Conservation (phyloP, 2,888 invertebrate species). For the Chaetogeoica ovagalla region DNA sequence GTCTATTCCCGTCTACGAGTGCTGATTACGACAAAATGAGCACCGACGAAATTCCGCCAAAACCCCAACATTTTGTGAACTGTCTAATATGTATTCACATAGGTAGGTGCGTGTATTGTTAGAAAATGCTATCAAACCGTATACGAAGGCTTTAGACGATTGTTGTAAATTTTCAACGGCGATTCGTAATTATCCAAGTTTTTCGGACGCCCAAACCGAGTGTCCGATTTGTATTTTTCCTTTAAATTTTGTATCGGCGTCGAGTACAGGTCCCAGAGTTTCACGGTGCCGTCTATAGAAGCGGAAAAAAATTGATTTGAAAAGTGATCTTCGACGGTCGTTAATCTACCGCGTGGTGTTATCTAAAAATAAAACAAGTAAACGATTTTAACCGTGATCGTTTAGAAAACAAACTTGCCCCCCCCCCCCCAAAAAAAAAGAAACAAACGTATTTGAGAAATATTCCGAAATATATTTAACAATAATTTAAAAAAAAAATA, state of each 20-base stretch:
- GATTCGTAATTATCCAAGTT: slow-evolving; percentile 8
- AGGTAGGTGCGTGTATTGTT: not conserved
- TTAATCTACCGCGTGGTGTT: slow-evolving; percentile 16
- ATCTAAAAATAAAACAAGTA: slow-evolving; percentile 15
- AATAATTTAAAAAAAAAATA: too few relatives aligned
- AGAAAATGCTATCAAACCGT: slow-evolving; percentile 9
- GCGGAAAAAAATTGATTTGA: slow-evolving; percentile 58
- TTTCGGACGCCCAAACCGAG: slow-evolving; percentile 7
- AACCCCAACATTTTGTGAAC: not conserved
- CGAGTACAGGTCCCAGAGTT: slow-evolving; percentile 59
- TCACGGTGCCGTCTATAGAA: slow-evolving; percentile 59
- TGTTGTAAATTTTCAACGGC: slow-evolving; percentile 19
- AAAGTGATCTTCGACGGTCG: not conserved
- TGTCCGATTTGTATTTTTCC: not conserved
- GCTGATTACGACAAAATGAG: too few relatives aligned
- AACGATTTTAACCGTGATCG: too few relatives aligned
- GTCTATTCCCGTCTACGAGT: too few relatives aligned
- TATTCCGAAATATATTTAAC: too few relatives aligned
- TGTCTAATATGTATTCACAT: not conserved
- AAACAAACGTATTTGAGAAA: too few relatives aligned
- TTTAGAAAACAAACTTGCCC: too few relatives aligned
- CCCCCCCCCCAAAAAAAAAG: too few relatives aligned
- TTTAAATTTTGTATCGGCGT: slow-evolving; percentile 33
- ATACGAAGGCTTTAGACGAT: slow-evolving; percentile 25
- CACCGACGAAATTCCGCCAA: too few relatives aligned